phyloP scores from a whole-genome alignment of 2,797 vertebrate species.

The Sarcoramphus papa region DNA sequence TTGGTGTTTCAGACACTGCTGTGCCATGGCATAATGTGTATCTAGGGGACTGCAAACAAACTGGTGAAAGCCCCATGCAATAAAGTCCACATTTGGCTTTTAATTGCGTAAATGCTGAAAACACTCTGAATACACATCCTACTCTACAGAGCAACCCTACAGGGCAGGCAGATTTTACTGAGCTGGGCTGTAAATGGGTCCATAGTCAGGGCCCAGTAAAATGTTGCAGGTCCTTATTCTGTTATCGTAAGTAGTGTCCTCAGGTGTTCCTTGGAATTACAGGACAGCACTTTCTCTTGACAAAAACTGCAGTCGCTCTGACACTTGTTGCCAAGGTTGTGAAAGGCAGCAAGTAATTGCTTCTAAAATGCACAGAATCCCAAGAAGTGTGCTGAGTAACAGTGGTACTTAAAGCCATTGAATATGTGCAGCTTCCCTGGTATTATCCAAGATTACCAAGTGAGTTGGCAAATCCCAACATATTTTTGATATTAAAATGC shows the following conservation, averaged over 20 bases:
- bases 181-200: background rate
- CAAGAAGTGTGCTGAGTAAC: background rate
- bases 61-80: background rate
- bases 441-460: background rate
- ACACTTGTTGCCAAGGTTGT: background rate
- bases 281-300: background rate
- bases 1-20: background rate
- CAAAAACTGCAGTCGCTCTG: background rate
- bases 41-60: background rate
- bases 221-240: background rate
- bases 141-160: background rate
- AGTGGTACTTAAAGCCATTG: background rate
- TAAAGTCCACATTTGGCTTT: background rate
- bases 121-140: background rate
- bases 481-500: slow-evolving; percentile 25
- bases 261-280: background rate
- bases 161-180: background rate
- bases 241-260: background rate
- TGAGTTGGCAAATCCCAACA: background rate
- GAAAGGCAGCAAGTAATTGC: background rate
- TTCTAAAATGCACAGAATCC: background rate
- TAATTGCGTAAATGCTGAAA: background rate
- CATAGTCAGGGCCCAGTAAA: background rate
- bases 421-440: background rate
- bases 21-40: background rate